Base-by-base conservation (phyloP, 2,113 vertebrate species). In the Steatornis caripensis region DNA sequence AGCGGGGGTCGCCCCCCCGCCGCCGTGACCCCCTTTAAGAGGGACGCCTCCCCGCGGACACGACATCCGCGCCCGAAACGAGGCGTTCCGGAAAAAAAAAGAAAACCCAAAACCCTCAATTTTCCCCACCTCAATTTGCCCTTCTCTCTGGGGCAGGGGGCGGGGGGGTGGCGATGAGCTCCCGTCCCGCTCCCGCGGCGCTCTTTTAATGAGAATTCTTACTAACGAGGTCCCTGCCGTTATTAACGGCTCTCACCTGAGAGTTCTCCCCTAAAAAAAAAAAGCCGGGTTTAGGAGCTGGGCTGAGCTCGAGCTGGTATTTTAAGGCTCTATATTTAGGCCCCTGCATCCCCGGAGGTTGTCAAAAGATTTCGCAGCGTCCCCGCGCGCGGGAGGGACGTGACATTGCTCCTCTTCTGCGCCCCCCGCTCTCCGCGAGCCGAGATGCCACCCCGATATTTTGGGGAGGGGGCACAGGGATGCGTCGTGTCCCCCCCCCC, bases 241-340 rank as follows among this genome's bases (percentile, higher is more conserved):
- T 87, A 97, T 97, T 95, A 96, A 43, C 5, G 1, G 18, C 11
- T 4, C 88, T 92, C 96, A 90, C 83, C 61, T 87, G 95, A 75
- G 97, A 93, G 66, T 93, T 93, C 69, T 84, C 45, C 91, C 88
- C 29, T 14, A 86, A 54, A 49, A 49, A 37, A 54, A 87, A 43
- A 45, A 16, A 20, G 9, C 45, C 5, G 17, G 30, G 45, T 66
- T 89, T 75, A 75, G 86, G 85, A 54, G 80, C 66, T 46, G 39
- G 58, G 57, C 55, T 41, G 64, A 76, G 84, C 97, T 89, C 41
- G 34, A 76, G 22, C 20, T 93, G 90, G 68, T 97, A 94, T 97
- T 94, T 97, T 97, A 89, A 96, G 91, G 51, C 93, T 95, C 97
- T 97, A 95, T 98, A 98, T 98, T 98, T 98, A 98, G 97, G 94